Percentiles rank a stretch among this genome's conserved stretches.
Conservation (phyloP, 2,888 invertebrate species). For the Scelioninae gen. 1 region DNA sequence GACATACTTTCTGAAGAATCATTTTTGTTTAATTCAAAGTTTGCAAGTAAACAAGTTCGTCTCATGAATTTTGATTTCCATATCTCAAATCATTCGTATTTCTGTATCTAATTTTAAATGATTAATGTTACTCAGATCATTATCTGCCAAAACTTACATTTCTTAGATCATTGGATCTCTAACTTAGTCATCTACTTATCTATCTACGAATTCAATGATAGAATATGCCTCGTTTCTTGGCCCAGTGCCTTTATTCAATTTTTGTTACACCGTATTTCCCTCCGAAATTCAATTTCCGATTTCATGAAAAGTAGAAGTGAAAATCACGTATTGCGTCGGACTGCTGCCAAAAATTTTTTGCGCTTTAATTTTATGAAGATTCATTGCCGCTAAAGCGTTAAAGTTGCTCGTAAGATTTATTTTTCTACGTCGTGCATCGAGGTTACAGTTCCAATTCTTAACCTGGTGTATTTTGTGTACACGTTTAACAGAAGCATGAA, state of each 20-base stretch:
- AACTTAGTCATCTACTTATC: conserved; percentile 57
- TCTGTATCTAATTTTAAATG: conserved; percentile 42
- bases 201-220: conserved; percentile 61
- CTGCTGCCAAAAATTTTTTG: conserved; percentile 66
- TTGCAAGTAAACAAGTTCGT: not conserved
- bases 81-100: conserved; percentile 59
- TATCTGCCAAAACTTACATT: conserved; percentile 40
- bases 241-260: conserved; percentile 72
- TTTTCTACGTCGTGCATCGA: conserved; percentile 38
- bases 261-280: conserved; percentile 57
- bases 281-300: conserved; percentile 70
- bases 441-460: conserved; percentile 32
- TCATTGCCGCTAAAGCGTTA: conserved; percentile 53
- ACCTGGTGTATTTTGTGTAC: conserved; percentile 35
- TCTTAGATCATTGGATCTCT: conserved; percentile 31
- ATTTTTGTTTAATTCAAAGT: conserved; percentile 69
- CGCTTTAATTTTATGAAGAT: conserved; percentile 66
- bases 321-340: conserved; percentile 66
- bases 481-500: conserved; percentile 24
- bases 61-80: conserved; percentile 64
- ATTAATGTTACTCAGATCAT: conserved; percentile 39
- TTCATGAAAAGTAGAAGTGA: conserved; percentile 70
- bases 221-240: conserved; percentile 72
- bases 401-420: conserved; percentile 51
- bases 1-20: not conserved